A percentile compares a stretch with the other conserved stretches of the same genome.
phyloP scores from a whole-genome alignment of 2,888 invertebrate species.

The Hofmannophila pseudospretella region DNA sequence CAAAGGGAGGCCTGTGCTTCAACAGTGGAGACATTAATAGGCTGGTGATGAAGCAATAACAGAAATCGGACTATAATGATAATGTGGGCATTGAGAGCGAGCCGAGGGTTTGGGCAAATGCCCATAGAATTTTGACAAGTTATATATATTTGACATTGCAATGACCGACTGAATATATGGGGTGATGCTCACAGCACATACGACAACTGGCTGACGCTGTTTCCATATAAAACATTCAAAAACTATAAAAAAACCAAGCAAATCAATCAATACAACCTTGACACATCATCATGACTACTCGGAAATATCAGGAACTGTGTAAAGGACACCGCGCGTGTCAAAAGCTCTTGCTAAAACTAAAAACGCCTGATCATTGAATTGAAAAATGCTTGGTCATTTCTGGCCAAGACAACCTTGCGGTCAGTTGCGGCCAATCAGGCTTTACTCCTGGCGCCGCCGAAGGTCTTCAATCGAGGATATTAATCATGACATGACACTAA shows the following conservation, averaged over 20 bases:
- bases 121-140: no score
- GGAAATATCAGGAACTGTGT: neutral
- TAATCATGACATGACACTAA: neutral
- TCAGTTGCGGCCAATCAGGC: slow-evolving; percentile 20
- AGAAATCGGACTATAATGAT: no score
- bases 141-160: no score
- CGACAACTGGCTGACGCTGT: no score
- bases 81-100: no score
- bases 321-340: neutral
- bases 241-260: neutral
- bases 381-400: slow-evolving; percentile 8
- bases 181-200: no score
- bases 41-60: no score
- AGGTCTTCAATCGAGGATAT: slow-evolving; percentile 3
- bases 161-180: no score
- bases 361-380: neutral
- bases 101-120: no score
- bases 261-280: slow-evolving; percentile 7
- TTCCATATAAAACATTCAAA: neutral
- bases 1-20: no score
- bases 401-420: slow-evolving; percentile 18
- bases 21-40: no score
- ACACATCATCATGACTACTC: slow-evolving; percentile 5
- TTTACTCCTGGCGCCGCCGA: slow-evolving; percentile 9
- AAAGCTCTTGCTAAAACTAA: no score